phyloP scores from a whole-genome alignment of 2,888 invertebrate species.

The Euspilapteryx auroguttella region DNA sequence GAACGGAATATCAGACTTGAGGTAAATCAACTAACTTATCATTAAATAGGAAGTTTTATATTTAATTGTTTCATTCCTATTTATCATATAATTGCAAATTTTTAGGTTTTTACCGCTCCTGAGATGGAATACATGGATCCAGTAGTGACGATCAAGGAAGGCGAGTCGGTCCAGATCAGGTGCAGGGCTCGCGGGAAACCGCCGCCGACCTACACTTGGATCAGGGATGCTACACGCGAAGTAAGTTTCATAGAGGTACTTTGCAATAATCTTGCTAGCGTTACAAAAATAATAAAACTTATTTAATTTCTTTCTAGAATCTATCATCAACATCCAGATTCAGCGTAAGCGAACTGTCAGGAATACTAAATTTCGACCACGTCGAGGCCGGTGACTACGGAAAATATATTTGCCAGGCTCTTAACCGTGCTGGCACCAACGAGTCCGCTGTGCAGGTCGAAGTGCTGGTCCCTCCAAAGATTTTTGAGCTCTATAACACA shows the following conservation, averaged over 20 bases:
- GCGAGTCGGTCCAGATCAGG: conserved; percentile 72
- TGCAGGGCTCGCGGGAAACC: conserved; percentile 86
- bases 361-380: conserved; percentile 71
- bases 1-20: conserved; percentile 79
- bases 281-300: too few relatives aligned
- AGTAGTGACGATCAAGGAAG: conserved; percentile 74
- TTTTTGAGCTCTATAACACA: conserved; percentile 75
- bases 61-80: too few relatives aligned
- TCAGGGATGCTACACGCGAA: conserved; percentile 70
- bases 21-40: too few relatives aligned
- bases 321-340: conserved; percentile 66
- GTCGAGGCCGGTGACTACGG: conserved; percentile 80
- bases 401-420: conserved; percentile 78
- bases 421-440: conserved; percentile 75
- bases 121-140: conserved; percentile 66
- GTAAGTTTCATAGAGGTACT: too few relatives aligned
- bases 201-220: conserved; percentile 81
- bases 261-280: too few relatives aligned
- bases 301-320: conserved; percentile 43
- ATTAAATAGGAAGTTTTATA: too few relatives aligned
- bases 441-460: conserved; percentile 70
- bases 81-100: background rate
- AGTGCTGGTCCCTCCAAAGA: conserved; percentile 76
- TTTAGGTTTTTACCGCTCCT: conserved; percentile 74
- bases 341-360: conserved; percentile 70